phyloP scores from a whole-genome alignment of 2,888 invertebrate genomes.

The Formica aserva region DNA sequence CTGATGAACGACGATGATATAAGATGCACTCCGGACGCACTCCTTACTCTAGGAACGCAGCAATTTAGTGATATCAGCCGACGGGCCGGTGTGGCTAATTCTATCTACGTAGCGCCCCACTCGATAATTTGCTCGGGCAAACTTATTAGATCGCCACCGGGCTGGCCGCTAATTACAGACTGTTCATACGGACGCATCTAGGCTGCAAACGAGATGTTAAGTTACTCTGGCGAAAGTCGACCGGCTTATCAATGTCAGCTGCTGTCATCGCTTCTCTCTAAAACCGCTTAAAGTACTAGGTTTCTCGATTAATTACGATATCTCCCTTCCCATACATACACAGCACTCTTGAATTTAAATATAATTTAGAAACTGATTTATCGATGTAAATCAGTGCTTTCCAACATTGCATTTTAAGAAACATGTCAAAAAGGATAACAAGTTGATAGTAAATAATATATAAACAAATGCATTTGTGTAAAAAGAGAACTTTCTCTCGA shows the following conservation, averaged over 20 bases:
- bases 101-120: slow-evolving; percentile 64
- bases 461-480: background rate
- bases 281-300: slow-evolving; percentile 13
- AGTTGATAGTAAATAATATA: background rate
- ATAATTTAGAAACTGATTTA: slow-evolving; percentile 16
- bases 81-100: slow-evolving; percentile 69
- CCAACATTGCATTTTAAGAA: background rate
- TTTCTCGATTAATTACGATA: slow-evolving; percentile 19
- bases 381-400: slow-evolving; percentile 1
- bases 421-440: background rate
- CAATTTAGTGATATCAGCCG: slow-evolving; percentile 74
- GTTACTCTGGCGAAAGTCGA: slow-evolving; percentile 15
- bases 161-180: slow-evolving; percentile 65
- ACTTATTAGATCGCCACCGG: slow-evolving; percentile 65
- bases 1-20: slow-evolving; percentile 75
- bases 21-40: slow-evolving; percentile 69
- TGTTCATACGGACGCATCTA: background rate
- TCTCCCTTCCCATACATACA: background rate
- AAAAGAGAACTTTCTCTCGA: slow-evolving; percentile 44
- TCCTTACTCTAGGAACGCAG: slow-evolving; percentile 71
- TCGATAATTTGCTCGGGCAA: slow-evolving; percentile 71
- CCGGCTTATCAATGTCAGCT: slow-evolving; percentile 34
- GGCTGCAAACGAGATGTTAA: slow-evolving; percentile 29
- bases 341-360: background rate
- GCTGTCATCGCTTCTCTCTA: slow-evolving; percentile 18